Percentiles rank a stretch among this genome's conserved stretches.
Conservation (phyloP, 2,113 vertebrate species). For the Labeo catla region DNA sequence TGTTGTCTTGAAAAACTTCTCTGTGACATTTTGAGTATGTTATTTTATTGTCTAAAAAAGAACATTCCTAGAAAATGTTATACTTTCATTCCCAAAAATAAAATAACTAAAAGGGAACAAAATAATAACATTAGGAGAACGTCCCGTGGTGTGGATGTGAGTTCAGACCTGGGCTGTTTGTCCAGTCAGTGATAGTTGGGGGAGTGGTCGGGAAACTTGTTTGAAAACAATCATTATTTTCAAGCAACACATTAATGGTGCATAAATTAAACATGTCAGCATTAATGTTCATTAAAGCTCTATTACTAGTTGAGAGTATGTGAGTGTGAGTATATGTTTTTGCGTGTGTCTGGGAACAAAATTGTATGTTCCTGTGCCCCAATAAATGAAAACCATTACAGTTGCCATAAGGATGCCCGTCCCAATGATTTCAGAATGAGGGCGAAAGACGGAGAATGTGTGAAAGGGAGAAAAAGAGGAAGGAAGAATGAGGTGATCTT, state of each 20-base stretch:
- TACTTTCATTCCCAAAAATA: neutral
- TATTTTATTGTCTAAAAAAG: neutral
- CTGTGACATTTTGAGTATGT: neutral
- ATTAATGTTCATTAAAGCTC: neutral
- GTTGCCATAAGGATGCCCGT: neutral
- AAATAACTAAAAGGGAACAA: neutral
- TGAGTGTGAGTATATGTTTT: neutral
- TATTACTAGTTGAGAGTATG: neutral
- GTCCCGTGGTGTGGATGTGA: neutral
- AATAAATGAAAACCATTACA: constrained; percentile 27
- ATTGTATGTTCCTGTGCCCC: neutral
- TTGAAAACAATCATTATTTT: neutral
- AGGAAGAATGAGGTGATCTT: constrained; percentile 41
- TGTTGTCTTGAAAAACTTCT: neutral
- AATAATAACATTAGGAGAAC: neutral
- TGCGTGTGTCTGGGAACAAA: constrained; percentile 24
- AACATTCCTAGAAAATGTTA: neutral
- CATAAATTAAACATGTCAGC: neutral
- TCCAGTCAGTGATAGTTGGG: neutral
- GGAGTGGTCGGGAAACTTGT: neutral
- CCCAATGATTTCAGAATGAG: constrained; percentile 19
- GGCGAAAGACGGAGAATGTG: constrained; percentile 25
- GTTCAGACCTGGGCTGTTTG: neutral
- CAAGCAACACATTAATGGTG: neutral
- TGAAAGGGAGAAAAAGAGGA: constrained; percentile 31